Base-by-base conservation (phyloP, 2,113 vertebrate genomes). In the Gobius niger region DNA sequence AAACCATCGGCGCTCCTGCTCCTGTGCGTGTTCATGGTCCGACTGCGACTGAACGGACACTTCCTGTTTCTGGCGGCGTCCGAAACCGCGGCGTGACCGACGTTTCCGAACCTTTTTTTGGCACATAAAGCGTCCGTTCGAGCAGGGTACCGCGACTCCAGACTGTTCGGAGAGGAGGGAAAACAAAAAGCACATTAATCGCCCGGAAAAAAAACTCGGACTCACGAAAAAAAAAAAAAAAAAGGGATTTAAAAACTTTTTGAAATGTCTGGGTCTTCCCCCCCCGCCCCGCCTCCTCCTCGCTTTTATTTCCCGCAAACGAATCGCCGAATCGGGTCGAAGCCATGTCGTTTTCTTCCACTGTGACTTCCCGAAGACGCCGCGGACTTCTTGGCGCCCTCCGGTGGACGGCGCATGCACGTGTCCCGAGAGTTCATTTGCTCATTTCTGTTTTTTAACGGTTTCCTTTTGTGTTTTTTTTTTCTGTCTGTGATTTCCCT, bases 361-460 rank as follows among this genome's bases (percentile, higher is more conserved):
- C 61, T 63, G 61, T 63, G 61, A 63, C 61, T 60, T 44, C 9
- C 41, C 9, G 52, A 34, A 42, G 40, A 4, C 15, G 41, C 67
- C 40, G 57, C 79, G 82, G 83, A 72, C 78, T 77, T n/a, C n/a
- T 34, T 34, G 0, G 62, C 76, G 75, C 69, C 68, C 52, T 44
- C 5, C 16, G 13, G 59, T 60, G 71, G 74, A 88, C 85, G 73
- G 87, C 82, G 86, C 83, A 90, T 80, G 85, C 88, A 86, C 82
- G 69, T 82, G 88, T 87, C 81, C 81, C 73, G 73, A 91, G 92
- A n/a, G 90, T 93, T 94, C 91, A 34, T 81, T 89, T 91, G 91
- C 90, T 92, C 90, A 90, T 89, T 67, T 91, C 82, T 91, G 60
- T 63, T 63, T 57, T 56, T 51, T 91, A 89, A 88, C 82, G 52